Conservation (phyloP, 92 coral and sea anemone species). For the Pocillopora grandis region DNA sequence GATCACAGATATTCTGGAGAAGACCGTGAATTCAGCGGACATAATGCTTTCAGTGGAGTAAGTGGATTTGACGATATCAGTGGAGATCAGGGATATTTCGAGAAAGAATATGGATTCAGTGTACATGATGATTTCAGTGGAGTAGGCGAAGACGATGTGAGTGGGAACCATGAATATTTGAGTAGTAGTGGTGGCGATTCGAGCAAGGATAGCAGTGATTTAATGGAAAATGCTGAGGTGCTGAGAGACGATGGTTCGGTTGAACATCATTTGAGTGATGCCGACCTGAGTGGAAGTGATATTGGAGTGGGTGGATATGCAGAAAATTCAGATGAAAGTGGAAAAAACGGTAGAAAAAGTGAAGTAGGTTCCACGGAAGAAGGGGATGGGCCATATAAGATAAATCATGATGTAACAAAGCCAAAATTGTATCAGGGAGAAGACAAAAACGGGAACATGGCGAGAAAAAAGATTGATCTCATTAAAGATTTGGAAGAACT, state of each 20-base stretch:
- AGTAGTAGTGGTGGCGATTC: neutral
- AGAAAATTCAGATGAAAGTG: neutral
- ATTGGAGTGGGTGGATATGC: neutral
- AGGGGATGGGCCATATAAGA: neutral
- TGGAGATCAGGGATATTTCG: neutral
- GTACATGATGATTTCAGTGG: constrained; percentile 4
- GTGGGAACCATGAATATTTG: constrained; percentile 2
- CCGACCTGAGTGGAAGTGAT: no score
- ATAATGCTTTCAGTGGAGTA: neutral
- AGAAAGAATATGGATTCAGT: neutral
- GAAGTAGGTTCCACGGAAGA: neutral
- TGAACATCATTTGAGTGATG: no score
- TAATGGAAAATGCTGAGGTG: neutral
- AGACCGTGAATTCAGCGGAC: neutral
- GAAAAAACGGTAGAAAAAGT: neutral
- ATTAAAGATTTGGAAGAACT: constrained; percentile 43
- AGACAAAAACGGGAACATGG: neutral
- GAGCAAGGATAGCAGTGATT: neutral
- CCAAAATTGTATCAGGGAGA: neutral
- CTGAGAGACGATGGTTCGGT: neutral
- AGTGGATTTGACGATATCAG: neutral
- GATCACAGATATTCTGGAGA: neutral
- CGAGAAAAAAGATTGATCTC: constrained; percentile 10
- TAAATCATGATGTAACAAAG: neutral
- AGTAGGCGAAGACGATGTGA: constrained; percentile 24